Conservation (phyloP, 2,113 vertebrate species). For the Todiramphus chloris region DNA sequence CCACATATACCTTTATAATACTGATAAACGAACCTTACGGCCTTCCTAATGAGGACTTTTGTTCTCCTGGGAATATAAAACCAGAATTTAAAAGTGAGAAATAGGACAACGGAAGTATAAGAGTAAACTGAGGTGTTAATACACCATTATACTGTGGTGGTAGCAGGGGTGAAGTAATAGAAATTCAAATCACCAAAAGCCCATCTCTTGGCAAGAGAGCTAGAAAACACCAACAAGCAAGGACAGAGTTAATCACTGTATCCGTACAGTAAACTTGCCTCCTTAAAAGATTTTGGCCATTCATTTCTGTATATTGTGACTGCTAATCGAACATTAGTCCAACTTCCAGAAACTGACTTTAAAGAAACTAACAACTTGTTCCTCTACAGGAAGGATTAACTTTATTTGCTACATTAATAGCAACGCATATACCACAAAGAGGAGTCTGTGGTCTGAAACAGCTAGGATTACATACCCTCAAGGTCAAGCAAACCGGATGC, state of each 20-base stretch:
- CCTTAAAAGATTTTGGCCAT: not conserved
- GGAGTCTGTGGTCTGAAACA: not conserved
- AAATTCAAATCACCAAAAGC: not conserved
- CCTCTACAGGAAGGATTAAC: fast-evolving
- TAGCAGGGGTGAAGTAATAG: not conserved
- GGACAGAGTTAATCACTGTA: not conserved
- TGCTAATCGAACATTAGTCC: not conserved
- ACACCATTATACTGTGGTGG: not conserved
- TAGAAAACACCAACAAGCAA: not conserved
- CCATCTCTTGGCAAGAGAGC: not conserved
- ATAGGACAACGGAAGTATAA: not conserved
- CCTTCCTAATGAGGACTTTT: not conserved
- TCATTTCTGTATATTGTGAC: not conserved
- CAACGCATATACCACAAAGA: not conserved
- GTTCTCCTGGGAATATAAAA: not conserved
- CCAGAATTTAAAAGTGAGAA: not conserved
- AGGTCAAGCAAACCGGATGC: not conserved
- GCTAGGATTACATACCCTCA: not conserved
- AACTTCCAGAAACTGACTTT: not conserved
- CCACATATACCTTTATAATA: not conserved
- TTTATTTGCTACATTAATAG: not conserved
- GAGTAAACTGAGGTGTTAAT: not conserved
- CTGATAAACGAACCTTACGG: not conserved
- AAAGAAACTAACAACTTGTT: not conserved
- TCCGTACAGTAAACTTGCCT: not conserved